These are phyloP conservation scores for Clupea harengus DNA, from an alignment of 2,113 vertebrate genomes.

Conservation along the genomic window DNA sequence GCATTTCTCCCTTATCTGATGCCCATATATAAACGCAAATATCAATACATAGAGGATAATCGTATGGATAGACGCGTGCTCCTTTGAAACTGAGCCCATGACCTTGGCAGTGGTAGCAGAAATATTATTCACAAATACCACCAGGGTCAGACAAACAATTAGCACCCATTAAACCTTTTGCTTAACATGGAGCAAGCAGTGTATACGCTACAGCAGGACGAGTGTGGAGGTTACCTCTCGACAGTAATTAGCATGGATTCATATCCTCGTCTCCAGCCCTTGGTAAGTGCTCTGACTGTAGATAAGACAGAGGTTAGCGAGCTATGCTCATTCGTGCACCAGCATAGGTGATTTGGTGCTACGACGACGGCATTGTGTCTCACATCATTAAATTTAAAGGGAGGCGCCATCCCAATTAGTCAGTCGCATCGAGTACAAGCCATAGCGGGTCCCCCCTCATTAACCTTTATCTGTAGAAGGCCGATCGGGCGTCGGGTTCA, in stretches of 20 bases:
- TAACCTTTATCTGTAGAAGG: constrained; percentile 53
- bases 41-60: not conserved
- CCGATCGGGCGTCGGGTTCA: constrained; percentile 21
- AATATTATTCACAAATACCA: not conserved
- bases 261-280: not conserved
- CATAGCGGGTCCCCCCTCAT: constrained; percentile 44
- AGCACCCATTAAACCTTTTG: constrained; percentile 1
- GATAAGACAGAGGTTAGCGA: constrained; percentile 10
- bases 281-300: not conserved
- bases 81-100: not conserved
- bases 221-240: not conserved
- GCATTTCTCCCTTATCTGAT: not conserved
- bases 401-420: constrained; percentile 52
- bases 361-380: constrained; percentile 13
- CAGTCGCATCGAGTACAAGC: constrained; percentile 38
- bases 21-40: not conserved
- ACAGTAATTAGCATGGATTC: constrained; percentile 15
- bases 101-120: not conserved
- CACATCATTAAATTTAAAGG: constrained; percentile 42
- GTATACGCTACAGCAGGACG: not conserved
- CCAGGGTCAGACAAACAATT: not conserved
- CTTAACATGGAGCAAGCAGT: not conserved
- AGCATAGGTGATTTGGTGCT: not conserved
- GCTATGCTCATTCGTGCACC: not conserved
- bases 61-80: not conserved